Base-by-base conservation (phyloP, 2,113 vertebrate genomes). In the Manacus vitellinus region DNA sequence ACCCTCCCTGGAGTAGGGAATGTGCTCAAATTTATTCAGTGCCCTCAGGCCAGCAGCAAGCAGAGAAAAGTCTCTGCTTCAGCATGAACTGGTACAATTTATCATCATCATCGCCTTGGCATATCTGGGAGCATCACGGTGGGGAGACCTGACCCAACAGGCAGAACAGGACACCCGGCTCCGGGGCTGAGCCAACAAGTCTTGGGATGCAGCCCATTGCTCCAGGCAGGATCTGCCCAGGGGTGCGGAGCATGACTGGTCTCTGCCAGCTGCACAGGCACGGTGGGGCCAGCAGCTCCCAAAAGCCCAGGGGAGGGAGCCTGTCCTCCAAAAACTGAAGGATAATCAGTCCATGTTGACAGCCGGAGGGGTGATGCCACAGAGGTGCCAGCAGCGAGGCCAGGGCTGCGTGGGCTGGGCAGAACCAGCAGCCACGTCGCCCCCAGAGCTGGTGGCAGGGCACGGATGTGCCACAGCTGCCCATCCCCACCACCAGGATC, bases 31-130 rank as follows among this genome's bases (percentile, higher is more conserved):
- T 94, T 63, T 78, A 95, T 89, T 89, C 96, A 8, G 6, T 55
- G 89, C 88, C 88, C 94, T 90, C 71, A 15, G 55, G 94, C 52
- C 41, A 84, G 46, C 31, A 41, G 44, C 4, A 19, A 72, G 67
- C 70, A 37, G 61, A 86, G 74, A 59, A 39, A 80, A 91, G 79
- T 25, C 85, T 92, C 94, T 92, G 91, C 95, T 94, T 41, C 83
- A 47, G 90, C 88, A 94, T 1, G 61, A 92, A 61, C 20, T 10
- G 55, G 37, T 55, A n/a, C 44, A 15, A 89, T 93, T 94, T 74
- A 72, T 95, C 92, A 77, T 19, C 72, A 59, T 90, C 94, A 52
- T 31, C 61, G 0, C 30, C 73, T 35, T 6, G 19, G 58, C 4
- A 0, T 46, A 87, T 72, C 43, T 55, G 47, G 77, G 49, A 88